Conservation (phyloP, 2,797 vertebrate species). For the Cryptoblepharus egeriae region DNA sequence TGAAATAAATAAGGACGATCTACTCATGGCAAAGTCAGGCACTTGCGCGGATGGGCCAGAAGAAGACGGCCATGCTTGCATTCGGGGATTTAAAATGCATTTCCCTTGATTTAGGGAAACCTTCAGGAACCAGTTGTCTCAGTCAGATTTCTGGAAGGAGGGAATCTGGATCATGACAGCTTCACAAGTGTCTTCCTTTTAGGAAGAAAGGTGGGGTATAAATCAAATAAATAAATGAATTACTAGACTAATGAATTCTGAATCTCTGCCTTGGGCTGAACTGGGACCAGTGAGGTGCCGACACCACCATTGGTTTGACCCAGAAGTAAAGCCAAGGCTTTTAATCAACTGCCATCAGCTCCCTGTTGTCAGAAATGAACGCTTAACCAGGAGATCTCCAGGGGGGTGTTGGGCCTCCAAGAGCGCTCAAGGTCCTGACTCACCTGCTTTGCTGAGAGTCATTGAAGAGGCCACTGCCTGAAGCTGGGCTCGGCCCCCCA, state of each 20-base stretch:
- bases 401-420: background rate
- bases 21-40: too few relatives aligned
- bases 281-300: constrained; percentile 42
- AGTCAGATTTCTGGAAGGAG: background rate
- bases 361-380: constrained; percentile 24
- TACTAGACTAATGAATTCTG: constrained; percentile 60
- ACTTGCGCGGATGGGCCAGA: too few relatives aligned
- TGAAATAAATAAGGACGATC: too few relatives aligned
- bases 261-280: constrained; percentile 56
- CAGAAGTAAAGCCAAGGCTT: constrained; percentile 25
- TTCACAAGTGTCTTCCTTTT: too few relatives aligned
- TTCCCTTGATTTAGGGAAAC: background rate
- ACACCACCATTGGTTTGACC: constrained; percentile 41
- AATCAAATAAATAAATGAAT: too few relatives aligned
- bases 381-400: background rate
- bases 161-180: constrained; percentile 34
- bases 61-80: too few relatives aligned
- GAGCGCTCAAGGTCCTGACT: background rate
- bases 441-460: background rate
- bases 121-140: background rate
- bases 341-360: constrained; percentile 39
- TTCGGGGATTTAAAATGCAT: too few relatives aligned
- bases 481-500: too few relatives aligned
- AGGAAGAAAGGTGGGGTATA: too few relatives aligned
- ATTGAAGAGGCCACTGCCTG: too few relatives aligned